Conservation (phyloP, 2,113 vertebrate genomes). For the Zeus faber region DNA sequence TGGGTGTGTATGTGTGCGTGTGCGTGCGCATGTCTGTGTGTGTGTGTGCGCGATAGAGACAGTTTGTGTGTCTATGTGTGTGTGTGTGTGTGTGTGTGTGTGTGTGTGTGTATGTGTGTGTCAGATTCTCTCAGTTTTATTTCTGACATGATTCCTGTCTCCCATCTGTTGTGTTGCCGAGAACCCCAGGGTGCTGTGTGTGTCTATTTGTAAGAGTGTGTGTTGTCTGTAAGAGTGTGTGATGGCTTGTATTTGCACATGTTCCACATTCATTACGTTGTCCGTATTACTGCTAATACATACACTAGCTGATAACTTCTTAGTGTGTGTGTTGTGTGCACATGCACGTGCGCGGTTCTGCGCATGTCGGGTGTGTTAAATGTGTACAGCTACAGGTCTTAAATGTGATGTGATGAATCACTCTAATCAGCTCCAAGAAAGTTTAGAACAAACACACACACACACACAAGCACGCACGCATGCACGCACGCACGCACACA, state of each 20-base stretch:
- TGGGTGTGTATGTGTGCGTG: constrained; percentile 4
- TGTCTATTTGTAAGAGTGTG: constrained; percentile 1
- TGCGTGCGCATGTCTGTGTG: constrained; percentile 22
- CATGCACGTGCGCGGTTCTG: background rate
- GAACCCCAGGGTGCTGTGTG: background rate
- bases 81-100: constrained; percentile 33
- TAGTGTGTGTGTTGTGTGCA: constrained; percentile 1
- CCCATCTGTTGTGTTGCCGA: background rate
- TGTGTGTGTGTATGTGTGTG: constrained; percentile 13
- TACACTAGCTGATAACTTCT: no score
- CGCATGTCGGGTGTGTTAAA: no score
- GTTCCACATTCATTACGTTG: no score
- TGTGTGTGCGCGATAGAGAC: constrained; percentile 36
- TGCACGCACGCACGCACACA: constrained; percentile 20
- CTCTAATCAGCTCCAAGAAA: no score
- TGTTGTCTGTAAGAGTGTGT: constrained; percentile 4
- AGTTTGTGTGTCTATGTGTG: constrained; percentile 27
- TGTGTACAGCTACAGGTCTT: no score
- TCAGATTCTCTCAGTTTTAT: constrained; percentile 2
- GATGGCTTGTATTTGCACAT: constrained; percentile 22
- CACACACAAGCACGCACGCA: constrained; percentile 1
- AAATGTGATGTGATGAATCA: no score
- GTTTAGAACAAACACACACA: no score
- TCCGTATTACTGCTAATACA: no score
- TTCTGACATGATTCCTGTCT: constrained; percentile 7